Conservation (phyloP, 2,797 vertebrate species). For the Chlorospingus semifuscus region DNA sequence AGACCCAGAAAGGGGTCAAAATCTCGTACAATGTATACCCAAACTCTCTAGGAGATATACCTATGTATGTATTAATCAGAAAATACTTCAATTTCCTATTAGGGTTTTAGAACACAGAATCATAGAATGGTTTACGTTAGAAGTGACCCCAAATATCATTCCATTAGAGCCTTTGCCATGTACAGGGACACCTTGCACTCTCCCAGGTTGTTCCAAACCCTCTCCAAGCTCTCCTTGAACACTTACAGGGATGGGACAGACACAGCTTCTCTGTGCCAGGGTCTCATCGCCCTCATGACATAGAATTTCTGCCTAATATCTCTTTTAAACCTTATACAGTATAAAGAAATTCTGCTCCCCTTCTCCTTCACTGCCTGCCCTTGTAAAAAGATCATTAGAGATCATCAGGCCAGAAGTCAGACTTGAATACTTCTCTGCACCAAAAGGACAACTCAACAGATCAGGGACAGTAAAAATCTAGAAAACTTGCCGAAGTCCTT, state of each 20-base stretch:
- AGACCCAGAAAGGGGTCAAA: background rate
- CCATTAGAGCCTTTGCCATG: accelerated
- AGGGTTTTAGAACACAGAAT: background rate
- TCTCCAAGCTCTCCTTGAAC: accelerated
- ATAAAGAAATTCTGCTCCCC: background rate
- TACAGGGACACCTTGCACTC: background rate
- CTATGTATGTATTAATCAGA: background rate
- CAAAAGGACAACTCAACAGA: background rate
- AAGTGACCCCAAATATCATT: too few species aligned
- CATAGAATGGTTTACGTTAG: background rate
- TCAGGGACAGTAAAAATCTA: accelerated
- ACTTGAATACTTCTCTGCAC: background rate
- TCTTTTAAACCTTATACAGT: background rate
- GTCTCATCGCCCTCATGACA: background rate
- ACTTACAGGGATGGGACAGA: background rate
- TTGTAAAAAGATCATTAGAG: background rate
- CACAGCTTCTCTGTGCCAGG: background rate
- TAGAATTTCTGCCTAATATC: background rate
- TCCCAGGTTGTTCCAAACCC: background rate
- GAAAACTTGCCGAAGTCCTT: background rate
- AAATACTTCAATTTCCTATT: background rate
- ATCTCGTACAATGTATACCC: accelerated
- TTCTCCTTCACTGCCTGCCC: background rate
- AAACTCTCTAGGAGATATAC: background rate
- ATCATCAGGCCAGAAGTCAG: background rate